A percentile compares a stretch with the other conserved stretches of the same genome.
Conservation (phyloP, 64 coral and sea anemone genomes). For the Orbicella faveolata region DNA sequence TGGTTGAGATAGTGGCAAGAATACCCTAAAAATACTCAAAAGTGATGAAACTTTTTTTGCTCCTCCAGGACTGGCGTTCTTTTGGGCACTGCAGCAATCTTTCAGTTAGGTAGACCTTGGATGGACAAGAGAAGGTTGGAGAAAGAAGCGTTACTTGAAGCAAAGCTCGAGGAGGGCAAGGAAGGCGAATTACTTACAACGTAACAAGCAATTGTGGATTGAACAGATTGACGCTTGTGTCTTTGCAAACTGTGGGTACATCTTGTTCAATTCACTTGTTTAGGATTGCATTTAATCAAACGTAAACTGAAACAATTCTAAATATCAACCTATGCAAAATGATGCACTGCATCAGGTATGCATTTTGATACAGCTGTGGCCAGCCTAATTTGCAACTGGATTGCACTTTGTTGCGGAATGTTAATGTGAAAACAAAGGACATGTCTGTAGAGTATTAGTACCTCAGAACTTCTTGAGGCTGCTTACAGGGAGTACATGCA, state of each 20-base stretch:
- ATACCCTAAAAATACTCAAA: too few species aligned
- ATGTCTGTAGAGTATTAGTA: too few species aligned
- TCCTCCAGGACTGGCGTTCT: conserved; percentile 6
- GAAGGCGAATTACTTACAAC: conserved; percentile 28
- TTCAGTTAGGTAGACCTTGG: conserved; percentile 85
- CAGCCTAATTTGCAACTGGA: too few species aligned
- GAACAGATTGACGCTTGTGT: not conserved
- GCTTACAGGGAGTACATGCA: too few species aligned
- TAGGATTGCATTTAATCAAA: not conserved
- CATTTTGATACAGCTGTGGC: too few species aligned
- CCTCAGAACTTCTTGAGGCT: too few species aligned
- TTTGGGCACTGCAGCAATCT: conserved; percentile 60
- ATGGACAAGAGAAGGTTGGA: conserved; percentile 80
- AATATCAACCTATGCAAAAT: too few species aligned
- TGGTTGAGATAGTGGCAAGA: too few species aligned
- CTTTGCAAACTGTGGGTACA: conserved; percentile 14
- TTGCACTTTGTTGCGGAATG: too few species aligned
- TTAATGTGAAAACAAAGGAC: too few species aligned
- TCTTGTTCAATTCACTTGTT: not conserved
- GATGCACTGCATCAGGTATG: too few species aligned
- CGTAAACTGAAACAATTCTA: not conserved
- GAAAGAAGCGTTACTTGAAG: conserved; percentile 48
- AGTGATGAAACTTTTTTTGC: not conserved
- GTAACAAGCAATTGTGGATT: not conserved
- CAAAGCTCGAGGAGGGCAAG: not conserved